These are phyloP conservation scores for Pseudomyrmex concolor DNA, from an alignment of 1,140 invertebrate species.

Conservation along the genomic window DNA sequence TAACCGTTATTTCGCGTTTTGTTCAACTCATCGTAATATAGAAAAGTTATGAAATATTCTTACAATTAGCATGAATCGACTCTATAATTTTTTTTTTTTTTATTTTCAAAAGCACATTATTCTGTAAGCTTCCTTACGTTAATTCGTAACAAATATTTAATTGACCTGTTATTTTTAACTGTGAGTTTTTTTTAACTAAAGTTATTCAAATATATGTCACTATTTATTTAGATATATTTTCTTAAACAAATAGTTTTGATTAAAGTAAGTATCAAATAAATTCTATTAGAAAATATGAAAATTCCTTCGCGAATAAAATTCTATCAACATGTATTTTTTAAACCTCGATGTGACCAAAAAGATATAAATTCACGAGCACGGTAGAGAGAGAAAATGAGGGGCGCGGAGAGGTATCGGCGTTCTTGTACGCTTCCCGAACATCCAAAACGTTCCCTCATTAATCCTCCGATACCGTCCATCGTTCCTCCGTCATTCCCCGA, in stretches of 20 bases:
- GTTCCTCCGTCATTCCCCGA: conserved; percentile 52
- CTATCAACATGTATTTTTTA: conserved; percentile 30
- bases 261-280: not conserved
- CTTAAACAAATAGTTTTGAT: too few species aligned
- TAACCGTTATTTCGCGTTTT: conserved; percentile 49
- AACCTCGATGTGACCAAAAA: conserved; percentile 23
- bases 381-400: not conserved
- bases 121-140: too few species aligned
- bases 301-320: conserved; percentile 28
- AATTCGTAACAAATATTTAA: too few species aligned
- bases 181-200: too few species aligned
- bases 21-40: conserved; percentile 39
- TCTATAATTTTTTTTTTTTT: conserved; percentile 1
- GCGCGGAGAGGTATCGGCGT: conserved; percentile 22
- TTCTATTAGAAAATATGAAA: not conserved
- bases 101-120: too few species aligned
- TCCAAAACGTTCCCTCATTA: conserved; percentile 72
- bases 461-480: conserved; percentile 68
- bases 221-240: not conserved
- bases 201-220: not conserved
- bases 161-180: too few species aligned
- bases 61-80: not conserved
- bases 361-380: conserved; percentile 45
- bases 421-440: conserved; percentile 37
- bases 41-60: not conserved